Evolutionary conservation across 2,888 invertebrate species (phyloP), one percentile per base, ranked within the genome.

Genomic region (Morpho achilles): DNA sequence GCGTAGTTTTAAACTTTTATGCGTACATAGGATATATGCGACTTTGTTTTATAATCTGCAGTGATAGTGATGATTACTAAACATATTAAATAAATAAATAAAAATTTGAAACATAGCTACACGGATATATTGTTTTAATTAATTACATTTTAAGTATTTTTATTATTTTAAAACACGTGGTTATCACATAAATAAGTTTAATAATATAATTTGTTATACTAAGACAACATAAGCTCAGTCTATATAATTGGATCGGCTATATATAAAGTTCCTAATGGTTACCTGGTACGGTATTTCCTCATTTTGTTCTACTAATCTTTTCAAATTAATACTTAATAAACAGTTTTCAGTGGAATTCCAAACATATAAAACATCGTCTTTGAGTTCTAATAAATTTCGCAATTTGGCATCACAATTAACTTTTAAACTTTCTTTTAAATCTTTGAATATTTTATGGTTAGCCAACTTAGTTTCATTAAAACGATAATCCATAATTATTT

Each of bases 331-430:
- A 60, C 93, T 90, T 69, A 93, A 83, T 62, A 95, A 87, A 77
- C 93, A 94, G 73, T 91, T 92, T 75, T 94, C 93, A 58, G 89
- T 80, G 1, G 91, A 87, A 73, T 93, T 92, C 95, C 95, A 95
- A 68, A 93, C 89, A 72, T 93, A 95, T 58, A 95, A 80, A 67
- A 94, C 91, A 77, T 94, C 93, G 67, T 94, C 94, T 61, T 92
- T 92, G 56, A 94, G 90, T 69, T 92, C 92, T 40, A 94, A 75
- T 66, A 94, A 91, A 80, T 94, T 94, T 61, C 91, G 87, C 66
- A 94, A 91, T 69, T 93, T 94, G 60, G 86, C 89, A 63, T 82
- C 82, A 40, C 84, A 67, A 74, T 77, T 86, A 69, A 92, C 91
- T 50, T 88, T 83, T 41, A 94, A 76, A 69, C 88, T 84, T 47